Percentiles rank a stretch among this genome's conserved stretches.
Conservation (phyloP, 2,888 invertebrate genomes). For the Bhutanitis thaidina region DNA sequence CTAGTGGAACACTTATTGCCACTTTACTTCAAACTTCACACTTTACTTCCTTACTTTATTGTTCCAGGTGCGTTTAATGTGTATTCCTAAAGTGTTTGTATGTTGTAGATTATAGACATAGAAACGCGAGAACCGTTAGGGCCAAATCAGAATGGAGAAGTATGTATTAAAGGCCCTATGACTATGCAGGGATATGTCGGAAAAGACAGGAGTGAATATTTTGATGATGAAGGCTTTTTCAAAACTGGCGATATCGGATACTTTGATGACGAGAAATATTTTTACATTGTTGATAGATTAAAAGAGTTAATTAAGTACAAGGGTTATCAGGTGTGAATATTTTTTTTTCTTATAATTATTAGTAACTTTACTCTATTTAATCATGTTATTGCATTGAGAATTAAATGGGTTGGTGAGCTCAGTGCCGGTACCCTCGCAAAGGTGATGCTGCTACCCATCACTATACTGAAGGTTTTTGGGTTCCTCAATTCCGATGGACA, state of each 20-base stretch:
- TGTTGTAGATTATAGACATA: slow-evolving; percentile 53
- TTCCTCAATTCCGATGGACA: no score
- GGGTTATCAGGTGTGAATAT: slow-evolving; percentile 24
- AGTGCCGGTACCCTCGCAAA: no score
- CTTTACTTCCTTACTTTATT: no score
- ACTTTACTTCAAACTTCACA: no score
- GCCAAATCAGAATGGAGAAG: slow-evolving; percentile 45
- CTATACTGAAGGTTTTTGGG: no score
- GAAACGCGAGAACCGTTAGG: slow-evolving; percentile 40
- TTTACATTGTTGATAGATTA: slow-evolving; percentile 31
- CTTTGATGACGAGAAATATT: slow-evolving; percentile 30
- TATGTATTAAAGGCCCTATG: slow-evolving; percentile 47
- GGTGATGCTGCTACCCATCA: no score
- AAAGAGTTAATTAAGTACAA: slow-evolving; percentile 36
- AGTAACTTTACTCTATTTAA: no score
- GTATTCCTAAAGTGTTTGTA: not conserved
- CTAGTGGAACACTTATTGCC: no score
- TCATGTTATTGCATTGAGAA: no score
- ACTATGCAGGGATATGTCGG: slow-evolving; percentile 50
- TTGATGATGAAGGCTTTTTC: slow-evolving; percentile 31
- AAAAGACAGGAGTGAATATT: slow-evolving; percentile 27
- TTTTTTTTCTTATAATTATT: no score
- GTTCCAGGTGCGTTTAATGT: not conserved
- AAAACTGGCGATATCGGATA: slow-evolving; percentile 34
- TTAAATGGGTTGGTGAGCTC: no score